These are phyloP conservation scores for Trachymyrmex septentrionalis DNA, from an alignment of 1,140 invertebrate genomes.

Conservation along the genomic window DNA sequence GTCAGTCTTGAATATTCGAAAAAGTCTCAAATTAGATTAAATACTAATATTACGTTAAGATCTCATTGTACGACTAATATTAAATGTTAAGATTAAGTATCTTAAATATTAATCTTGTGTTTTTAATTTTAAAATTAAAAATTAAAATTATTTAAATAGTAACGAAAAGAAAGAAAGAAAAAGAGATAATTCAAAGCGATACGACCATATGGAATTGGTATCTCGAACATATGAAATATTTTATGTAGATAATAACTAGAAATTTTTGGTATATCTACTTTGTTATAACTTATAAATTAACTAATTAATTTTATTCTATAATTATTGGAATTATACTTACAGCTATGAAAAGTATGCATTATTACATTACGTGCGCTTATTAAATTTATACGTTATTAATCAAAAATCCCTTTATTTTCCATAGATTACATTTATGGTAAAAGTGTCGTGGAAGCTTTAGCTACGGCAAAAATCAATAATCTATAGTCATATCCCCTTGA, in stretches of 20 bases:
- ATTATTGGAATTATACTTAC: constrained; percentile 1
- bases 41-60: background rate
- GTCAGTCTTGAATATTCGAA: background rate
- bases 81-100: background rate
- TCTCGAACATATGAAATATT: background rate
- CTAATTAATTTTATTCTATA: background rate
- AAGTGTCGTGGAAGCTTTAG: constrained; percentile 31
- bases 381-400: constrained; percentile 43
- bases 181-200: background rate
- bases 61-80: background rate
- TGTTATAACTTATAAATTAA: background rate
- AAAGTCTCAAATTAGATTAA: background rate
- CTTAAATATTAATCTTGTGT: background rate
- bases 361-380: background rate
- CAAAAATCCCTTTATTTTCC: constrained; percentile 1
- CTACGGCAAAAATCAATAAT: constrained; percentile 58
- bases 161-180: background rate
- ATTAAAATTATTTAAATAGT: background rate
- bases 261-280: background rate
- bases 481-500: constrained; percentile 62
- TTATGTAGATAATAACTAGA: background rate
- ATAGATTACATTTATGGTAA: constrained; percentile 49
- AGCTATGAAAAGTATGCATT: constrained; percentile 11
- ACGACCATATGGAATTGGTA: background rate
- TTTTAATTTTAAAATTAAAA: background rate